Conservation (phyloP, 2,888 invertebrate species). For the Ryuthela nishihirai region DNA sequence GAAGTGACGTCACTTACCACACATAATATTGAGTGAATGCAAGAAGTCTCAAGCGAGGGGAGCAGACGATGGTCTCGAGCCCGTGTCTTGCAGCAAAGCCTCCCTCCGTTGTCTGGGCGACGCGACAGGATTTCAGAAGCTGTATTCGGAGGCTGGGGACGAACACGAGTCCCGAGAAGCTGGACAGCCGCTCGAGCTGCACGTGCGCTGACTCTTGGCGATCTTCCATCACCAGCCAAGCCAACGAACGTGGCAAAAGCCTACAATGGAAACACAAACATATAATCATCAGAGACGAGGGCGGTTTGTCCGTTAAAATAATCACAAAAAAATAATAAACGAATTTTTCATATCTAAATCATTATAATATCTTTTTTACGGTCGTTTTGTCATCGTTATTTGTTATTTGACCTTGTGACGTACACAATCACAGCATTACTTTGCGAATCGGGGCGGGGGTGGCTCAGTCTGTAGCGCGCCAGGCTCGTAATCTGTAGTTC, state of each 20-base stretch:
- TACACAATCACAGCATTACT: no score
- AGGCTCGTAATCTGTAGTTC: no score
- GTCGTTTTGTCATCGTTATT: no score
- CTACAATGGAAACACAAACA: not conserved
- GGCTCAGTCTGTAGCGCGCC: no score
- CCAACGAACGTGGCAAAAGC: conserved; percentile 26
- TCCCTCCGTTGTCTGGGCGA: conserved; percentile 25
- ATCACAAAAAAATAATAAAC: no score
- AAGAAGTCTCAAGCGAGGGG: conserved; percentile 22
- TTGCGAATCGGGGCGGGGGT: no score
- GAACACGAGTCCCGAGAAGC: conserved; percentile 14
- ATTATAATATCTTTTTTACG: no score
- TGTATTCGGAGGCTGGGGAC: conserved; percentile 32
- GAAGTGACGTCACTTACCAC: conserved; percentile 34
- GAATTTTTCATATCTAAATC: no score
- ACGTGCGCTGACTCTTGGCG: conserved; percentile 29
- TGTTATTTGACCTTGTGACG: no score
- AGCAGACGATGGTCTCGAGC: conserved; percentile 30
- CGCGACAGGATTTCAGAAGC: conserved; percentile 37
- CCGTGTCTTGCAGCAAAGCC: conserved; percentile 27
- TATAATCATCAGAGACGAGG: not conserved
- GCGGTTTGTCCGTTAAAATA: no score
- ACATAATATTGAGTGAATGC: conserved; percentile 34
- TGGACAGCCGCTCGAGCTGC: conserved; percentile 29
- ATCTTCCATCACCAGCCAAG: conserved; percentile 32